Evolutionary conservation across 2,888 invertebrate species (phyloP), one percentile per base, ranked within the genome.

Genomic region (Nemotelus pantherinus): DNA sequence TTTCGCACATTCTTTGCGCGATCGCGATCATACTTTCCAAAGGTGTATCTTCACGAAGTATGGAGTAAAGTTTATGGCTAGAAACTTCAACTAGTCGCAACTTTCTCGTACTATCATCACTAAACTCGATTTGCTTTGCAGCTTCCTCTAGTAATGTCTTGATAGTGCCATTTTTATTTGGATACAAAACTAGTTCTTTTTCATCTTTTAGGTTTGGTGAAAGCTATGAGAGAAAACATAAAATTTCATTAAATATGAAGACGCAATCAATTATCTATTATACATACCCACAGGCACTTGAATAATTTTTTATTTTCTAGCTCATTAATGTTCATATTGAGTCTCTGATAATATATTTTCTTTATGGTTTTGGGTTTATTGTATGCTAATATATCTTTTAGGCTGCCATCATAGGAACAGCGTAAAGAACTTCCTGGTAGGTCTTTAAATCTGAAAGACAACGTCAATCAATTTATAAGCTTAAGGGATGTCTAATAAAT

Each of bases 281-380:
- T 39, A 74, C 88, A 87, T 84, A 91, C 93, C 90, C 92, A 93
- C 86, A 92, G 89, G 87, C 93, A 93, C 88, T 94, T 94, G 88
- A 99, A 96, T 87, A 97, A 97, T 87, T 95, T 95, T 88, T 98
- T 98, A 89, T 96, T 96, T 87, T 99, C 98, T 88, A 99, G 91
- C 89, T 99, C 99, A 85, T 95, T 96, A 84, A 99, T 95, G 88
- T 95, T 93, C 88, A 99, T 97, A 87, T 96, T 97, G 87, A 99
- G 91, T 89, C 95, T 95, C 89, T 98, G 98, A 88, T 97, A 98
- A 89, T 95, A 98, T 84, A 98, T 93, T 89, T 97, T 97, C 89
- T 95, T 97, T 83, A 94, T 93, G 86, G 93, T 93, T 90, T 95
- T 94, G 84, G 95, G 95, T 89, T 97, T 97, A 86, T 93, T 92